Evolutionary conservation across 2,888 invertebrate genomes (phyloP).

Genomic region (Glaucopsyche alexis): DNA sequence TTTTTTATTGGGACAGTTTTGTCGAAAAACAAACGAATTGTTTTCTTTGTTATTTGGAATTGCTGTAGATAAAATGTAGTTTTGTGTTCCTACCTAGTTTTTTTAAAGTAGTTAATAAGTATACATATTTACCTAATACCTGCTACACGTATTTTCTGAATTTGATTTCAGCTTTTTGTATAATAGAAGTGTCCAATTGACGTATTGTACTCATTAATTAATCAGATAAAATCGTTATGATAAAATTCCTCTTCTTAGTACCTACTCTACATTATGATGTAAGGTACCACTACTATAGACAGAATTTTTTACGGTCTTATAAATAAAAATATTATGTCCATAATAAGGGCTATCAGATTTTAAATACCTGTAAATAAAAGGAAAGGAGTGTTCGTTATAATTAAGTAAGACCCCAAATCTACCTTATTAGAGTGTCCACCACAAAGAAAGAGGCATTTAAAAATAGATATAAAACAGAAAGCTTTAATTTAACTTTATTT

Average conservation of each 20-base stretch:
- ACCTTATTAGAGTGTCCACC: slow-evolving; percentile 8
- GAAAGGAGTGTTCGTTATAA: slow-evolving; percentile 13
- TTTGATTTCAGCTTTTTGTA: no score
- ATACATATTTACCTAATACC: no score
- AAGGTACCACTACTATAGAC: no score
- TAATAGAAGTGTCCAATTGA: no score
- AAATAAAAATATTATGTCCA: not conserved
- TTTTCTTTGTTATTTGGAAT: not conserved
- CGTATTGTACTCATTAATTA: no score
- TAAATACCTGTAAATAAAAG: slow-evolving; percentile 3
- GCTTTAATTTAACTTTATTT: slow-evolving; percentile 14
- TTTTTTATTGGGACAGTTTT: slow-evolving; percentile 15
- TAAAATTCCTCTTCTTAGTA: no score
- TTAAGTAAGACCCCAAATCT: slow-evolving; percentile 15
- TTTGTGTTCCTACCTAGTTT: not conserved
- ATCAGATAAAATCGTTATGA: no score
- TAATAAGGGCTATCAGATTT: not conserved
- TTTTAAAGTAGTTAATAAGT: no score
- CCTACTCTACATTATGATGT: no score
- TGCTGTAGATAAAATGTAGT: not conserved
- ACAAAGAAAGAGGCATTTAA: slow-evolving; percentile 9
- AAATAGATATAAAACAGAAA: slow-evolving; percentile 14
- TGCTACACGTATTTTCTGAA: not conserved
- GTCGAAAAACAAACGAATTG: not conserved
- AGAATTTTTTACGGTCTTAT: no score